Conservation (phyloP, 2,113 vertebrate genomes). For the Alligator sinensis region DNA sequence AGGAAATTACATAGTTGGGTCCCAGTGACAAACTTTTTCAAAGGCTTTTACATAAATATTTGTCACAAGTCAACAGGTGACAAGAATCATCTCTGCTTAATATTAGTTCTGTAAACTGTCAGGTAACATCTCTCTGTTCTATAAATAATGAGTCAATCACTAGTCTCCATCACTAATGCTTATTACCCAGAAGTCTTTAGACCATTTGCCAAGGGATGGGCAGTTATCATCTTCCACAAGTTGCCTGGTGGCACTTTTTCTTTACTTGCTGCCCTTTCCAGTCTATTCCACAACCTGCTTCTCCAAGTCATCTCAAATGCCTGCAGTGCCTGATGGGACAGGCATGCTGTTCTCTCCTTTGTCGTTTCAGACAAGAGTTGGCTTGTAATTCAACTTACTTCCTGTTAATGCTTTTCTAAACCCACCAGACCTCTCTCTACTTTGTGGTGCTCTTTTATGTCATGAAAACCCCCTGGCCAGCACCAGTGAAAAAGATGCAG, state of each 20-base stretch:
- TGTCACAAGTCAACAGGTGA: neutral
- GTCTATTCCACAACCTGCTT: neutral
- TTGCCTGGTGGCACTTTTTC: neutral
- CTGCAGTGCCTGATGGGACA: neutral
- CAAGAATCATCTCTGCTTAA: accelerated
- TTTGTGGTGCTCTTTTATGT: accelerated
- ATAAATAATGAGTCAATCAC: neutral
- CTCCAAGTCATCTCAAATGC: neutral
- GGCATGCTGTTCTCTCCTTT: neutral
- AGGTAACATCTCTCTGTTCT: neutral
- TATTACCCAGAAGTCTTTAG: neutral
- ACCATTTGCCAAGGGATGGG: neutral
- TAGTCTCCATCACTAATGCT: neutral
- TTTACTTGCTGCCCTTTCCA: neutral
- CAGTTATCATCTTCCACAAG: accelerated
- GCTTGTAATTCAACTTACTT: conserved; percentile 4
- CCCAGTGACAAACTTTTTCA: neutral
- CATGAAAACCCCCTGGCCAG: neutral
- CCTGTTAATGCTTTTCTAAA: neutral
- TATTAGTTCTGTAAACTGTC: neutral
- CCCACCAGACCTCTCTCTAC: neutral
- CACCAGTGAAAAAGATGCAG: neutral
- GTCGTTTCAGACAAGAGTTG: neutral
- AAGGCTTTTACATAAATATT: neutral
- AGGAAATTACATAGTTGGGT: neutral